Percentiles rank a stretch among this genome's conserved stretches.
These are phyloP conservation scores for Chromis chromis DNA, from an alignment of 2,797 vertebrate species.

Conservation along the genomic window DNA sequence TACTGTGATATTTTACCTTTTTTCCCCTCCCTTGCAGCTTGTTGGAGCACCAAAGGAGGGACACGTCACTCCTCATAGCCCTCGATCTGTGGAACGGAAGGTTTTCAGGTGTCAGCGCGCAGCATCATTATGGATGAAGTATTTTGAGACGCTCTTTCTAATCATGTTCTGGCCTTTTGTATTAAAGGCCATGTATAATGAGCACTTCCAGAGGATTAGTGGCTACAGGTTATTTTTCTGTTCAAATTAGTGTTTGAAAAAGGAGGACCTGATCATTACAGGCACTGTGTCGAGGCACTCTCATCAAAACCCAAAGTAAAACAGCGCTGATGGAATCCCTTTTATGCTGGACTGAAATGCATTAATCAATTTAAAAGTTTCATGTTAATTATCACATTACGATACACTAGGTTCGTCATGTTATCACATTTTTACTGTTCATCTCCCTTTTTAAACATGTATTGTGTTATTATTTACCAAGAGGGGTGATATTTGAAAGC, in stretches of 20 bases:
- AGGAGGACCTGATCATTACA: background rate
- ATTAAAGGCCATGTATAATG: slow-evolving; percentile 33
- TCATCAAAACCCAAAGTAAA: no score
- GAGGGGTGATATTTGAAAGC: no score
- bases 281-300: no score
- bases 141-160: slow-evolving; percentile 13
- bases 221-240: background rate
- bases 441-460: no score
- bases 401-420: no score
- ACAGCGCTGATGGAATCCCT: slow-evolving; percentile 67
- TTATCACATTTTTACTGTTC: no score
- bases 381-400: no score
- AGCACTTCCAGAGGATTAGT: slow-evolving; percentile 15
- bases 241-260: slow-evolving; percentile 7
- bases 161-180: slow-evolving; percentile 47
- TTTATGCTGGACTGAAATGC: no score
- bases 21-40: slow-evolving; percentile 82
- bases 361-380: no score
- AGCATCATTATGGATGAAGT: slow-evolving; percentile 17
- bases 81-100: slow-evolving; percentile 96
- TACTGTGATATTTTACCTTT: background rate
- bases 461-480: no score
- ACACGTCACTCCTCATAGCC: slow-evolving; percentile 97
- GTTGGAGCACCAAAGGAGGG: slow-evolving; percentile 92
- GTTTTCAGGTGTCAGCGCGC: background rate